phyloP scores from a whole-genome alignment of 2,888 invertebrate genomes.

The Masnerella sp. region DNA sequence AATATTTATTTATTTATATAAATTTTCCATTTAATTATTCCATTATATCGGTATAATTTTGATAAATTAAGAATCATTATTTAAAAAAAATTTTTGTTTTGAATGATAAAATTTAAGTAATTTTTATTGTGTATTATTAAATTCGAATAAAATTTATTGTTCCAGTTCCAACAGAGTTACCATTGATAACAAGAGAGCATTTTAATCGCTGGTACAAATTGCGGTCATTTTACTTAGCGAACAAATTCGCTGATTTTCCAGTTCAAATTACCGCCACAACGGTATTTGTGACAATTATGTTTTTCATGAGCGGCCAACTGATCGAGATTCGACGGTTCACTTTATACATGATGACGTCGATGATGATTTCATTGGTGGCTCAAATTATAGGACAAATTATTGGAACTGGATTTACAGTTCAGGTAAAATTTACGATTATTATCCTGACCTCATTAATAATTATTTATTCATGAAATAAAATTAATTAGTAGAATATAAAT shows the following conservation, averaged over 20 bases:
- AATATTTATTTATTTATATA: too few relatives aligned
- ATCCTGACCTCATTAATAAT: too few relatives aligned
- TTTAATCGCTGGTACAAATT: constrained; percentile 94
- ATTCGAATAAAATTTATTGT: too few relatives aligned
- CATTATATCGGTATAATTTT: too few relatives aligned
- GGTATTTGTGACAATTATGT: constrained; percentile 87
- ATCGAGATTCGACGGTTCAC: constrained; percentile 85
- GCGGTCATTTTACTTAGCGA: constrained; percentile 88
- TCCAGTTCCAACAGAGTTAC: constrained; percentile 90
- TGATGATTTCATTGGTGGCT: constrained; percentile 89
- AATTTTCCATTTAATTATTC: too few relatives aligned
- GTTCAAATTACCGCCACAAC: constrained; percentile 85
- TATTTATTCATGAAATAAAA: too few relatives aligned
- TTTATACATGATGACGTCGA: constrained; percentile 85
- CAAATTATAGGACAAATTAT: constrained; percentile 92
- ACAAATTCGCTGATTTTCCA: constrained; percentile 89
- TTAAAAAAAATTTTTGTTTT: too few relatives aligned
- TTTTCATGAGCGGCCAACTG: constrained; percentile 92
- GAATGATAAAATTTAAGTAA: too few relatives aligned
- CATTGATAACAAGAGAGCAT: constrained; percentile 88
- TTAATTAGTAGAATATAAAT: too few relatives aligned
- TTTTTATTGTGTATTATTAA: too few relatives aligned
- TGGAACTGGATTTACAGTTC: constrained; percentile 88
- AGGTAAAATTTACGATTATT: too few relatives aligned
- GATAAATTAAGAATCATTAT: too few relatives aligned